Evolutionary conservation across 2,113 vertebrate genomes (phyloP), one percentile per base, ranked within the genome.

Genomic region (Barnardius zonarius): DNA sequence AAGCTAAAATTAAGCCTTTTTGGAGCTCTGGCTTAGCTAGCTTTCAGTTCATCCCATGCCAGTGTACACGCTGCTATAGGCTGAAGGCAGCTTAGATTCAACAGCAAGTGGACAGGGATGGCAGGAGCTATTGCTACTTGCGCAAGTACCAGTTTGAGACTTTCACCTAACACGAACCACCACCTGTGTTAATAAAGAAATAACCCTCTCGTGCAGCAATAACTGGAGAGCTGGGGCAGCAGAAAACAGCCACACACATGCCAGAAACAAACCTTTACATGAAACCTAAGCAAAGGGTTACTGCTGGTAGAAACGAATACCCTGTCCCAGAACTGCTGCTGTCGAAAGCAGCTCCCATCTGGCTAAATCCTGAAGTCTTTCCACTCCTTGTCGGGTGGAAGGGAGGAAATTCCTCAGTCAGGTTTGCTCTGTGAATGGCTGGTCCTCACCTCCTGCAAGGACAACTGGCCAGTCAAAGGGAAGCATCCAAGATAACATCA

Each of bases 321-420:
- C 19, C 19, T 5, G 37, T 0, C 52, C 57, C 39, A 44, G 70
- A 69, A 62, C 0, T 5, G 14, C 10, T 17, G 25, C 33, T 54
- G 64, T 33, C 19, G 2, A 30, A 48, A 67, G 57, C 19, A 35
- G 79, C 23, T 48, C 48, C 37, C 22, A 37, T 3, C 20, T 72
- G 31, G 10, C 39, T 41, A 8, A 11, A 31, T 27, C 11, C 61
- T 61, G 35, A 8, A 33, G 24, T 20, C 20, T 13, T 17, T 35
- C 73, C 33, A 16, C 31, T 4, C 64, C 31, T 14, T 0, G 1
- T 28, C 16, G 74, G 37, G 67, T 33, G 51, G 37, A 41, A 41
- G 70, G 49, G 31, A 51, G 17, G 48, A 54, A 41, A 16, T 35
- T 67, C 49, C 8, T 27, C 3, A 9, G 30, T 15, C 62, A 75